These are phyloP conservation scores for Prunella himalayana DNA, from an alignment of 2,113 vertebrate species.

Conservation along the genomic window DNA sequence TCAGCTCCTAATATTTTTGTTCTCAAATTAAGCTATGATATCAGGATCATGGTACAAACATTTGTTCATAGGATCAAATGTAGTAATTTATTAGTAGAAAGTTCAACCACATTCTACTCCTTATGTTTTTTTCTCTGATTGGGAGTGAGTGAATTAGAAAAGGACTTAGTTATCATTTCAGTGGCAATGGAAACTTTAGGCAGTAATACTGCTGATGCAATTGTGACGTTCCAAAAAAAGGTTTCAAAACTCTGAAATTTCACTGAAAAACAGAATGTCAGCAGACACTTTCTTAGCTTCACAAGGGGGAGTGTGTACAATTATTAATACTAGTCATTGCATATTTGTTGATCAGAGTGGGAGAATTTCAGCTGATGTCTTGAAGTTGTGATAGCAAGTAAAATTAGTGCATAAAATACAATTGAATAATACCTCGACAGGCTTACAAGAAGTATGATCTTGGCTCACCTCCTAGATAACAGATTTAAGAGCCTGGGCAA, in stretches of 20 bases:
- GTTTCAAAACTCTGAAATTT: not conserved
- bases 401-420: not conserved
- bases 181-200: not conserved
- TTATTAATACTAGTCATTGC: not conserved
- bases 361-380: not conserved
- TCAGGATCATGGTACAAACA: not conserved
- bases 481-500: not conserved
- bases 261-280: not conserved
- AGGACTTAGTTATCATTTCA: not conserved
- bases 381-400: not conserved
- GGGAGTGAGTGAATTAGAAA: not conserved
- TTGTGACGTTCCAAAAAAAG: not conserved
- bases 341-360: not conserved
- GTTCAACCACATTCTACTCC: accelerated
- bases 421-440: not conserved
- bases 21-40: not conserved
- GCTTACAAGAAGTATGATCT: not conserved
- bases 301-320: not conserved
- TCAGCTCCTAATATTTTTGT: not conserved
- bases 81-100: not conserved
- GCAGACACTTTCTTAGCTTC: not conserved
- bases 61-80: not conserved
- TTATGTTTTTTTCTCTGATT: not conserved
- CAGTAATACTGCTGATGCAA: not conserved
- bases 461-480: not conserved